Percentiles rank a stretch among this genome's conserved stretches.
phyloP scores from a whole-genome alignment of 2,888 invertebrate genomes.

The Platycheirus rosarum region DNA sequence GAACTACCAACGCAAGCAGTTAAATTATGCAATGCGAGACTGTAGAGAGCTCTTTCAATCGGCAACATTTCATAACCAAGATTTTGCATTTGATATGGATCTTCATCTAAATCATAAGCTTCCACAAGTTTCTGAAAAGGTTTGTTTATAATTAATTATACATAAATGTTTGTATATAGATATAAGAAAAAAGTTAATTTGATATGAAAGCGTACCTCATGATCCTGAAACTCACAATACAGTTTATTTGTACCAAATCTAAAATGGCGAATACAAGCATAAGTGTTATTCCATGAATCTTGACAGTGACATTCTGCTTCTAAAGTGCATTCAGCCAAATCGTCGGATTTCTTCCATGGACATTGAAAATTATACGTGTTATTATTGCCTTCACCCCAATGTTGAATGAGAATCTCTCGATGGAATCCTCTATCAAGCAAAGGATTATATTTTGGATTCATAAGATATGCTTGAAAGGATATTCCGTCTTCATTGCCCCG shows the following conservation, averaged over 20 bases:
- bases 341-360: constrained; percentile 84
- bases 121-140: constrained; percentile 89
- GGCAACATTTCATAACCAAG: constrained; percentile 84
- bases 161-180: no score
- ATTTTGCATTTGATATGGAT: constrained; percentile 89
- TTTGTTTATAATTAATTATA: no score
- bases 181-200: neutral
- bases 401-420: constrained; percentile 89
- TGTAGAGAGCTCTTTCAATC: constrained; percentile 84
- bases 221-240: constrained; percentile 83
- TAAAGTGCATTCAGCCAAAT: constrained; percentile 86
- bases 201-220: constrained; percentile 80
- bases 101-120: constrained; percentile 88
- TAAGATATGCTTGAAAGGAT: constrained; percentile 82
- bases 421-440: constrained; percentile 77
- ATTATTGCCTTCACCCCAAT: constrained; percentile 89
- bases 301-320: constrained; percentile 92
- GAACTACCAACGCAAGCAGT: constrained; percentile 78
- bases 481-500: constrained; percentile 86
- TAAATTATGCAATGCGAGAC: constrained; percentile 79
- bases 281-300: constrained; percentile 93
- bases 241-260: constrained; percentile 81
- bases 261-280: constrained; percentile 88
- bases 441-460: constrained; percentile 71
- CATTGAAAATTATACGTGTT: constrained; percentile 85